Conservation (phyloP, 2,888 invertebrate species). For the Monopis laevigella region DNA sequence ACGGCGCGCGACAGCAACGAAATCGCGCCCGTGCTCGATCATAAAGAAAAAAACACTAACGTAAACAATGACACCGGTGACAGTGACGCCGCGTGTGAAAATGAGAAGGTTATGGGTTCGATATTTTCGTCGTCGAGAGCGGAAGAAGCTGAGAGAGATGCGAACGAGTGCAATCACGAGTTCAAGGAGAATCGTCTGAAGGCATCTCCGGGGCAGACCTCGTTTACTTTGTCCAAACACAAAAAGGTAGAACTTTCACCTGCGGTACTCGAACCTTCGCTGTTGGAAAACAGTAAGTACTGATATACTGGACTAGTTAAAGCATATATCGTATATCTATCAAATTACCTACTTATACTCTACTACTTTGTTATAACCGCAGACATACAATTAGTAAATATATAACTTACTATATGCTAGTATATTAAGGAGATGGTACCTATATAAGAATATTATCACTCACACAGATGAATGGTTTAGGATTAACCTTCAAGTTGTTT, state of each 20-base stretch:
- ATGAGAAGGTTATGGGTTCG: conserved; percentile 55
- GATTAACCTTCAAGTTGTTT: too few relatives aligned
- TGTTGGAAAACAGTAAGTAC: conserved; percentile 42
- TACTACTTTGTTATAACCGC: too few relatives aligned
- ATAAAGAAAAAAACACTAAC: conserved; percentile 43
- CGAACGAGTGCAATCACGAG: conserved; percentile 51
- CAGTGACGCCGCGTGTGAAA: conserved; percentile 44
- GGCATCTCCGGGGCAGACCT: conserved; percentile 48
- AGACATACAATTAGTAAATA: too few relatives aligned
- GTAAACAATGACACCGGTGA: conserved; percentile 39
- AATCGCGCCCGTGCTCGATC: conserved; percentile 35
- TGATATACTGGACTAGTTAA: too few relatives aligned
- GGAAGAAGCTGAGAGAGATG: conserved; percentile 32
- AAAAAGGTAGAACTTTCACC: conserved; percentile 70
- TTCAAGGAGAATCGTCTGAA: conserved; percentile 56
- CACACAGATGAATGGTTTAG: too few relatives aligned
- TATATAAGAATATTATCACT: too few relatives aligned
- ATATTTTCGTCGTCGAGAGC: conserved; percentile 40
- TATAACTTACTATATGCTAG: too few relatives aligned
- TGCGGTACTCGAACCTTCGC: conserved; percentile 40
- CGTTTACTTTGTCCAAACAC: conserved; percentile 70
- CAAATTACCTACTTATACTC: too few relatives aligned
- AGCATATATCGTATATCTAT: too few relatives aligned
- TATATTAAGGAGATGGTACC: too few relatives aligned
- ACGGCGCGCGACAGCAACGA: conserved; percentile 29